Evolutionary conservation across 2,888 invertebrate species (phyloP).

Genomic region (Euclidia mi): DNA sequence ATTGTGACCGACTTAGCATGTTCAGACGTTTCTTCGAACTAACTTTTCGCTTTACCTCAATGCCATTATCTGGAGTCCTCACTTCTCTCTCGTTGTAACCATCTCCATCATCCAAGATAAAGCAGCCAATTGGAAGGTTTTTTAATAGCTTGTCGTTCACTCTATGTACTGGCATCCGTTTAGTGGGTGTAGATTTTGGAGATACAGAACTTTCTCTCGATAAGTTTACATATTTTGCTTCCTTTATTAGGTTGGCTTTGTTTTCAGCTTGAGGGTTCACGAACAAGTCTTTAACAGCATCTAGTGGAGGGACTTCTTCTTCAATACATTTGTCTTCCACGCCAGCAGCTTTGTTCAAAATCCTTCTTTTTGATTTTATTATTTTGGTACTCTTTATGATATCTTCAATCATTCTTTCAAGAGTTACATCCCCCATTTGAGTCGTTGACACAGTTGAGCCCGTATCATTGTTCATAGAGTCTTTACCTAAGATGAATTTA

Average conservation of each 20-base stretch:
- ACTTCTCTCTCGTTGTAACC: conserved; percentile 88
- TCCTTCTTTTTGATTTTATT: conserved; percentile 80
- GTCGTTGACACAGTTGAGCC: conserved; percentile 87
- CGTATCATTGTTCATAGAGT: conserved; percentile 74
- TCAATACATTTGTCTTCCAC: conserved; percentile 56
- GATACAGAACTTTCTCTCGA: conserved; percentile 85
- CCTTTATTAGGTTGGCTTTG: conserved; percentile 82
- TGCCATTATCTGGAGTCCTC: conserved; percentile 78
- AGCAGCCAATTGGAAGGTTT: conserved; percentile 84
- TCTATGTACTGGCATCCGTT: conserved; percentile 75
- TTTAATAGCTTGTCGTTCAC: conserved; percentile 80
- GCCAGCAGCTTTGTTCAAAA: conserved; percentile 68
- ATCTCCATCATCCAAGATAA: conserved; percentile 84
- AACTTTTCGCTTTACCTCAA: conserved; percentile 54
- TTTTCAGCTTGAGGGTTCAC: conserved; percentile 82
- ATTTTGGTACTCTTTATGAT: conserved; percentile 90
- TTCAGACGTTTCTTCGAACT: conserved; percentile 48
- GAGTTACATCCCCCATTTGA: conserved; percentile 87
- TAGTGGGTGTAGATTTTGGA: conserved; percentile 78
- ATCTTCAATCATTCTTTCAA: conserved; percentile 91
- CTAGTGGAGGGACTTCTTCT: conserved; percentile 72
- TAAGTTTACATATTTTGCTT: conserved; percentile 82
- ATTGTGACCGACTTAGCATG: conserved; percentile 75
- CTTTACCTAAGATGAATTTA: conserved; percentile 82
- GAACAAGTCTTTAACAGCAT: conserved; percentile 79